These are phyloP conservation scores for Paramisgurnus dabryanus DNA, from an alignment of 2,113 vertebrate genomes.

Conservation along the genomic window DNA sequence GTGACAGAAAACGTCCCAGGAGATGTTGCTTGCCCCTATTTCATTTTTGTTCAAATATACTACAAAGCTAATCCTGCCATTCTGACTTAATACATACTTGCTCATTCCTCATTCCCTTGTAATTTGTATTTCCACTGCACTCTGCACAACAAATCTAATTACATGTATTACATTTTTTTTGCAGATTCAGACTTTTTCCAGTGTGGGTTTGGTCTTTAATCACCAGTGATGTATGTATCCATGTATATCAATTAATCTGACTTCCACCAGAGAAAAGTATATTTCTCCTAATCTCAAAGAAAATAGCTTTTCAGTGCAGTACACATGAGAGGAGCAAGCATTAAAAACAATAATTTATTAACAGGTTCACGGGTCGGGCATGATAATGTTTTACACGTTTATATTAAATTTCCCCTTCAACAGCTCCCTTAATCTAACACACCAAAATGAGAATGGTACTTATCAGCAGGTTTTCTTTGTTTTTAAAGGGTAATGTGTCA, in stretches of 20 bases:
- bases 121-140: background rate
- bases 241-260: background rate
- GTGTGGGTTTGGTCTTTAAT: background rate
- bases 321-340: background rate
- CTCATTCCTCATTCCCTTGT: background rate
- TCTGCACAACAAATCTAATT: background rate
- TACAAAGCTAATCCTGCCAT: background rate
- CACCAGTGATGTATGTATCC: background rate
- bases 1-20: background rate
- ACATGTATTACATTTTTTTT: background rate
- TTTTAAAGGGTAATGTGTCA: constrained; percentile 23
- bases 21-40: background rate
- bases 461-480: constrained; percentile 12
- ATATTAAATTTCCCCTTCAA: constrained; percentile 7
- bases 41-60: too few species aligned
- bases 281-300: background rate
- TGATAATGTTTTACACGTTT: constrained; percentile 13
- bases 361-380: background rate
- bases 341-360: constrained; percentile 7
- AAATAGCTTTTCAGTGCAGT: background rate
- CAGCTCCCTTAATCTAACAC: constrained; percentile 18
- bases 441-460: background rate
- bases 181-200: background rate
- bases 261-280: background rate
- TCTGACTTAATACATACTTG: background rate